A percentile compares a stretch with the other conserved stretches of the same genome.
Evolutionary conservation across 2,113 vertebrate genomes (phyloP).

Genomic region (Cyanistes caeruleus): DNA sequence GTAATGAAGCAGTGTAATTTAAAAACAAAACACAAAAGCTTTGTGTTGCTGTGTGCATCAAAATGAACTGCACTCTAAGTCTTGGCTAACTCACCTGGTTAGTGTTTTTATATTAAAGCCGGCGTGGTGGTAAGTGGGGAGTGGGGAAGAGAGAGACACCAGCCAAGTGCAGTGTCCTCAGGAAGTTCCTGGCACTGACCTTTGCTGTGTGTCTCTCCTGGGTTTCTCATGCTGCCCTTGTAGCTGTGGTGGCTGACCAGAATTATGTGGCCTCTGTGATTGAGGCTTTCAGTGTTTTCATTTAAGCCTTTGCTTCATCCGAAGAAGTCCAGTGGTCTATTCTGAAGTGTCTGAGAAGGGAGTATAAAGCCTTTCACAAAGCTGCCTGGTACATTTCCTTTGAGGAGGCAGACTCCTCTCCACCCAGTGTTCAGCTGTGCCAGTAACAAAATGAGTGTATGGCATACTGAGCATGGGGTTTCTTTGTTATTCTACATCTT

Average conservation of each 20-base stretch:
- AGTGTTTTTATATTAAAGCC: not conserved
- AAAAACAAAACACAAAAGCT: not conserved
- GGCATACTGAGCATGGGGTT: slow-evolving; percentile 41
- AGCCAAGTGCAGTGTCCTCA: not conserved
- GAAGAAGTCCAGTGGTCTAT: slow-evolving; percentile 30
- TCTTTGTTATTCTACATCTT: slow-evolving; percentile 41
- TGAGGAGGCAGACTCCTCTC: slow-evolving; percentile 34
- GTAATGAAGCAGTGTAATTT: not conserved
- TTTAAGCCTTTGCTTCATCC: slow-evolving; percentile 10
- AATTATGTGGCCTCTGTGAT: slow-evolving; percentile 18
- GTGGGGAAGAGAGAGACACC: not conserved
- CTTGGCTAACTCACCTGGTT: not conserved
- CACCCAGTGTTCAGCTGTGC: slow-evolving; percentile 32
- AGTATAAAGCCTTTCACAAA: slow-evolving; percentile 23
- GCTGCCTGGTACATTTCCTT: slow-evolving; percentile 33
- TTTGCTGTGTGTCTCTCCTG: not conserved
- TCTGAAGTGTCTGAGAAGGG: slow-evolving; percentile 27
- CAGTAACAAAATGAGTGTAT: slow-evolving; percentile 28
- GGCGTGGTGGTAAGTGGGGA: not conserved
- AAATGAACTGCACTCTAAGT: not conserved
- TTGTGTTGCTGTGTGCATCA: not conserved
- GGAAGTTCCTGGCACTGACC: not conserved
- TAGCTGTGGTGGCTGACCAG: not conserved
- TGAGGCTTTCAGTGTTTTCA: slow-evolving; percentile 29
- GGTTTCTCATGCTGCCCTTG: not conserved